Percentiles rank a stretch among this genome's conserved stretches.
Conservation (phyloP, 1,140 invertebrate species). For the Plectrocnemia conspersa region DNA sequence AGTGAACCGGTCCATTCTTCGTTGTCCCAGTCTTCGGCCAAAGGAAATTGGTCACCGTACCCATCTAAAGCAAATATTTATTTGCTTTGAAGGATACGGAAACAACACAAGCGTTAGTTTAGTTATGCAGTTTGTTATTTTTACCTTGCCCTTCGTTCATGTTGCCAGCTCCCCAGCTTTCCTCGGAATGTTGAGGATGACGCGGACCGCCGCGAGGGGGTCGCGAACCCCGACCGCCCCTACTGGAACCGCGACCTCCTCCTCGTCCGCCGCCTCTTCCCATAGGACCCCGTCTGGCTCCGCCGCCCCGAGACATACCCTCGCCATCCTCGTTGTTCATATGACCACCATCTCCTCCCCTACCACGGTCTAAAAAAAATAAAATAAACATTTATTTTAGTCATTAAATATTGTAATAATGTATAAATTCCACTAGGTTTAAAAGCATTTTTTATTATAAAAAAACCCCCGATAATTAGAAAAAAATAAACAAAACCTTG, state of each 20-base stretch:
- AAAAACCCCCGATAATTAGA: neutral
- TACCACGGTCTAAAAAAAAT: constrained; percentile 43
- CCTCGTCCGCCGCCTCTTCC: constrained; percentile 44
- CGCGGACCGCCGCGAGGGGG: constrained; percentile 28
- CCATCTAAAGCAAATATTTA: no score
- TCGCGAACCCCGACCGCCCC: constrained; percentile 43
- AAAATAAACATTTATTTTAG: neutral
- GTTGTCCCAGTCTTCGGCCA: constrained; percentile 87
- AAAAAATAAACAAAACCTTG: constrained; percentile 1
- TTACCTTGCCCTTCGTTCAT: constrained; percentile 3
- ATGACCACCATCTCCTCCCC: constrained; percentile 42
- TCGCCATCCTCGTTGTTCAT: constrained; percentile 35
- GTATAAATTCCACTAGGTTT: no score
- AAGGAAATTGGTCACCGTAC: constrained; percentile 49
- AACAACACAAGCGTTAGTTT: no score
- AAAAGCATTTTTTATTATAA: neutral
- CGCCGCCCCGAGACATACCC: constrained; percentile 50
- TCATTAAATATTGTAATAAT: no score
- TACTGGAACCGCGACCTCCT: constrained; percentile 49
- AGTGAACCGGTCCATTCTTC: constrained; percentile 91
- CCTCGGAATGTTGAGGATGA: constrained; percentile 34
- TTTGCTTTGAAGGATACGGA: no score
- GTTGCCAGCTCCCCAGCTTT: constrained; percentile 18
- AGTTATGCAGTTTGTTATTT: no score
- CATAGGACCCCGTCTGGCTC: constrained; percentile 53